Evolutionary conservation across 2,797 vertebrate species (phyloP).

Genomic region (Phalloptychus januarius): DNA sequence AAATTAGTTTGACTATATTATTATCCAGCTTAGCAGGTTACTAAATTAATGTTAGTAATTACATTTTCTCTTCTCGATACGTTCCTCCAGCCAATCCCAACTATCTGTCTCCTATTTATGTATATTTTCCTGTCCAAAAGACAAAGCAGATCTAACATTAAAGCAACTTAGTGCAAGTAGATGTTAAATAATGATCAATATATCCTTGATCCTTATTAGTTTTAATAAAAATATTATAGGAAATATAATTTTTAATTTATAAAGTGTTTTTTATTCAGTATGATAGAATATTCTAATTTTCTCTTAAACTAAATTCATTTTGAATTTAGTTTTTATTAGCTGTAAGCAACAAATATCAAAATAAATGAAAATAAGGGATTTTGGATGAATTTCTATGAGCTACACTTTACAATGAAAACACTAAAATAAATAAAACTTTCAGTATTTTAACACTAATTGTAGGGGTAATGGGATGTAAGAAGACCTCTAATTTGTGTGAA

Average conservation of each 20-base stretch:
- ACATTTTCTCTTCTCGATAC: too few relatives aligned
- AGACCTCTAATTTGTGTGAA: background rate
- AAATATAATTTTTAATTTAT: background rate
- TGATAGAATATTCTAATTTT: background rate
- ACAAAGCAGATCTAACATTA: too few relatives aligned
- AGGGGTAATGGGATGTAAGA: background rate
- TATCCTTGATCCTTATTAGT: too few relatives aligned
- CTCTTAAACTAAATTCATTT: background rate
- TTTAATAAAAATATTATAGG: too few relatives aligned
- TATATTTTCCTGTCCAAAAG: too few relatives aligned
- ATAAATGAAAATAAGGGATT: background rate
- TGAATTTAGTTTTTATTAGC: background rate
- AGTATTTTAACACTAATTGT: background rate
- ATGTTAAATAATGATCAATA: too few relatives aligned
- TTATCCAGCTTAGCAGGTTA: too few relatives aligned
- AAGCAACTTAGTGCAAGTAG: too few relatives aligned
- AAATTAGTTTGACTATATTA: too few relatives aligned
- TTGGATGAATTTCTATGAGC: background rate
- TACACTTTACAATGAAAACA: background rate
- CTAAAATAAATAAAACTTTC: background rate
- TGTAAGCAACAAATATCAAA: background rate
- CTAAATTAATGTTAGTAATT: too few relatives aligned
- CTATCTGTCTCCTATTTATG: too few relatives aligned
- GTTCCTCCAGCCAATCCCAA: too few relatives aligned
- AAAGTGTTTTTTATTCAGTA: background rate